Percentiles rank a stretch among this genome's conserved stretches.
These are phyloP conservation scores for Steinernema carpocapsae DNA, from an alignment of 2,888 invertebrate genomes.

Conservation along the genomic window DNA sequence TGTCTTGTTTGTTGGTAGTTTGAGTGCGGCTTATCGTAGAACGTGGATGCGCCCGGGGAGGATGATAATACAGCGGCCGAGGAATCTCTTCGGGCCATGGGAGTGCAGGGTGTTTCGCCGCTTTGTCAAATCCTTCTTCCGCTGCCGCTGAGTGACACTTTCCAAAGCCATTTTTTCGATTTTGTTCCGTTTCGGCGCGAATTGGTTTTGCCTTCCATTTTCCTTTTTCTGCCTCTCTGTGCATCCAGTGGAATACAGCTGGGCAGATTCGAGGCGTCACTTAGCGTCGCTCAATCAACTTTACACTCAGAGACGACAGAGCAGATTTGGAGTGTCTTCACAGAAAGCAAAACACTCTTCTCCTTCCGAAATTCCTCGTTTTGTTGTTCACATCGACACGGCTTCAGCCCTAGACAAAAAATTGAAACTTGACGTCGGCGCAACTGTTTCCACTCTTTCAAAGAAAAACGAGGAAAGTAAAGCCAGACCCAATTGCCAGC, in stretches of 20 bases:
- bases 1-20: neutral
- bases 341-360: no score
- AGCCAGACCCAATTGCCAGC: neutral
- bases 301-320: neutral
- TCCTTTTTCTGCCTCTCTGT: neutral
- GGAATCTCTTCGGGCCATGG: no score
- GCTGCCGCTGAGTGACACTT: constrained; percentile 23
- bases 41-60: no score
- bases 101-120: neutral
- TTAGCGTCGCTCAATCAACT: neutral
- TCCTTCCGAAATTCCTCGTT: no score
- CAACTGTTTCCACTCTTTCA: neutral
- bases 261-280: neutral
- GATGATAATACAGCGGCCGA: no score
- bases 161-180: constrained; percentile 26
- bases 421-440: constrained; percentile 2
- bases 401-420: neutral
- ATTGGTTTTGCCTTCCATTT: constrained; percentile 21
- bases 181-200: constrained; percentile 34
- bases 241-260: constrained; percentile 5
- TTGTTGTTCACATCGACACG: no score
- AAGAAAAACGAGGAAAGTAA: neutral
- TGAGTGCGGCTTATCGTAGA: neutral
- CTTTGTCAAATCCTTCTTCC: neutral
- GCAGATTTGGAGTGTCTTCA: neutral